phyloP scores from a whole-genome alignment of 2,888 invertebrate species.

The Chorisops tibialis region DNA sequence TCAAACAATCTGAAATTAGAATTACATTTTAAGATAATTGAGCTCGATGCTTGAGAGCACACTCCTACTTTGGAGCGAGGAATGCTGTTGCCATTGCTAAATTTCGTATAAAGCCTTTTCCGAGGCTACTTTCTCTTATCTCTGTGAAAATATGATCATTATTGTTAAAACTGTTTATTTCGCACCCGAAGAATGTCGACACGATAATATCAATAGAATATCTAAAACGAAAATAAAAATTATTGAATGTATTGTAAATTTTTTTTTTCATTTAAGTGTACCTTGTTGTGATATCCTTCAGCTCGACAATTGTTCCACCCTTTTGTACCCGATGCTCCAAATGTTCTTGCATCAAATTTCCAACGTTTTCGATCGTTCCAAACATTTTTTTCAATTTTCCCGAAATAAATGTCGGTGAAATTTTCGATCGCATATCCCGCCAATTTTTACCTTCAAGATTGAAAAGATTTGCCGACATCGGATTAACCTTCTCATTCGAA shows the following conservation, averaged over 20 bases:
- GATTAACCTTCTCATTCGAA: constrained; percentile 61
- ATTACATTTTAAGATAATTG: too few species aligned
- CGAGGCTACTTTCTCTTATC: constrained; percentile 48
- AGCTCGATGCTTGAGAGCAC: too few species aligned
- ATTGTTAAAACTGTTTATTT: too few species aligned
- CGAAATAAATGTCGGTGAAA: constrained; percentile 66
- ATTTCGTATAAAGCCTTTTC: too few species aligned
- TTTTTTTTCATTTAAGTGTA: constrained; percentile 40
- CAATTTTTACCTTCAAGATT: constrained; percentile 59
- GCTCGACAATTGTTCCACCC: constrained; percentile 52
- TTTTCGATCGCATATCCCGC: constrained; percentile 60
- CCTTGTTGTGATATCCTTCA: constrained; percentile 44
- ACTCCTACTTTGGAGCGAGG: too few species aligned
- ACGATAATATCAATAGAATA: constrained; percentile 54
- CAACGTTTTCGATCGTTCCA: constrained; percentile 58
- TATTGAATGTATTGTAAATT: not conserved
- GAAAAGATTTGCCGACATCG: constrained; percentile 60
- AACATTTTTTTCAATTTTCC: constrained; percentile 67
- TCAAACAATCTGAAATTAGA: too few species aligned
- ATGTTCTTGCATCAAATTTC: constrained; percentile 54
- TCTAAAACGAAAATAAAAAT: constrained; percentile 43
- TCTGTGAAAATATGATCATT: too few species aligned
- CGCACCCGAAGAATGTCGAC: constrained; percentile 53
- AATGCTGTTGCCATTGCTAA: too few species aligned
- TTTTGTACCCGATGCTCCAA: constrained; percentile 44